Evolutionary conservation across 2,113 vertebrate species (phyloP), one percentile per base, ranked within the genome.

Genomic region (Chloropsis hardwickii): DNA sequence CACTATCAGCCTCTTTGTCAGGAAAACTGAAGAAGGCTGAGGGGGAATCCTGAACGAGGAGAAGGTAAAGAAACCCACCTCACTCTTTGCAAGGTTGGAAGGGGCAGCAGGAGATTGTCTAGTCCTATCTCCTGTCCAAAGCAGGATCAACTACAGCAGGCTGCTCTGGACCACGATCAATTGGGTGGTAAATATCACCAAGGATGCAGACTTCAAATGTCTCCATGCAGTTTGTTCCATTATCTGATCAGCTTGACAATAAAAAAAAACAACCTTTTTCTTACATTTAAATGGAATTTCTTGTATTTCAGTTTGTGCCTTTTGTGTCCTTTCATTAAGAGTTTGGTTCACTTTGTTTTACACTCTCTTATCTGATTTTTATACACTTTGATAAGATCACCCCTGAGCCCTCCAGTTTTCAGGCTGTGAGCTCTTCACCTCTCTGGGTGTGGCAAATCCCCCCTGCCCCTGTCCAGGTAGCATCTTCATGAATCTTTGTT

Each of bases 281-380:
- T 81, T 35, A 9, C 0, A 0, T 54, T 82, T 74, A 61, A 54
- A 47, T 31, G 40, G 11, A 53, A 22, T 61, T 22, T 61, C 14
- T 76, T 35, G 25, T 31, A 22, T 76, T 74, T 60, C 21, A 35
- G 17, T 60, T 47, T 35, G n/a, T 40, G 28, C 13, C 24, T 25
- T 67, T 39, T 45, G 6, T 44, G 19, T 67, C 61, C 24, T 89
- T 81, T 67, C 28, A 27, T 12, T 31, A 60, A 67, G 13, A 35
- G 17, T 61, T 50, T 45, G n/a, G 11, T 25, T 67, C 61, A 53
- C 6, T 67, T 67, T 67, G 25, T 45, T 66, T 81, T n/a, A 18
- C 4, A 45, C 16, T 11, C 16, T 66, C 11, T 35, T 20, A 35
- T 54, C 39, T 31, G 11, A 12, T 53, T 60, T 61, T 76, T 67